Conservation (phyloP, 2,888 invertebrate species). For the Hermaeophaga mercurialis region DNA sequence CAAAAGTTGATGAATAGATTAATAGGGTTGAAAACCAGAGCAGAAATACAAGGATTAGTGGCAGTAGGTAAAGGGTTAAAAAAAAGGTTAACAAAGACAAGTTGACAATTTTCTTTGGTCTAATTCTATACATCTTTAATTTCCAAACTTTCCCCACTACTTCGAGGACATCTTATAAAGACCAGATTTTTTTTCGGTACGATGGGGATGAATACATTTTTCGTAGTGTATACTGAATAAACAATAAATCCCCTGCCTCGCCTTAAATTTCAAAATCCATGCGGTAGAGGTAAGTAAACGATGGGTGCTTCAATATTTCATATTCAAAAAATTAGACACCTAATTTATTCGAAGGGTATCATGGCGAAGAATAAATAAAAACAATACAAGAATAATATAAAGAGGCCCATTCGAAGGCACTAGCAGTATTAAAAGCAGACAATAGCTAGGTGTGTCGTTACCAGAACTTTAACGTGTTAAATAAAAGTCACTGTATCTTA, state of each 20-base stretch:
- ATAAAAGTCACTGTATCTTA: constrained; percentile 49
- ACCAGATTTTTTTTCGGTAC: too few relatives aligned
- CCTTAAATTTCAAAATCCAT: constrained; percentile 3
- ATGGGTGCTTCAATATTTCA: background rate
- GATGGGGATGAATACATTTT: too few relatives aligned
- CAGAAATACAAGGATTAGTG: too few relatives aligned
- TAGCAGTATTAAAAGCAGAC: constrained; percentile 40
- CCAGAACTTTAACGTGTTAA: constrained; percentile 43
- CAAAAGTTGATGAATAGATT: too few relatives aligned
- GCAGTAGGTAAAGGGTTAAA: too few relatives aligned
- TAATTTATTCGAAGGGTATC: constrained; percentile 7
- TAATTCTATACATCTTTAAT: too few relatives aligned
- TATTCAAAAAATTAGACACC: constrained; percentile 9
- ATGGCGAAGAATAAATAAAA: background rate
- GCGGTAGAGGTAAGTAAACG: constrained; percentile 6
- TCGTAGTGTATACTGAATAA: too few relatives aligned
- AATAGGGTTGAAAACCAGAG: too few relatives aligned
- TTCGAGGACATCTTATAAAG: too few relatives aligned
- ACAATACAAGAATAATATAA: constrained; percentile 9
- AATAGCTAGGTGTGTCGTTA: constrained; percentile 46
- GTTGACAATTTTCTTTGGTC: too few relatives aligned
- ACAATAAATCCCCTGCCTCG: background rate
- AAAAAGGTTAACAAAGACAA: too few relatives aligned
- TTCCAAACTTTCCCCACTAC: too few relatives aligned
- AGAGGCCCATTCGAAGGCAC: constrained; percentile 23